Base-by-base conservation (phyloP, 2,888 invertebrate species). In the Acrobasis consociella region DNA sequence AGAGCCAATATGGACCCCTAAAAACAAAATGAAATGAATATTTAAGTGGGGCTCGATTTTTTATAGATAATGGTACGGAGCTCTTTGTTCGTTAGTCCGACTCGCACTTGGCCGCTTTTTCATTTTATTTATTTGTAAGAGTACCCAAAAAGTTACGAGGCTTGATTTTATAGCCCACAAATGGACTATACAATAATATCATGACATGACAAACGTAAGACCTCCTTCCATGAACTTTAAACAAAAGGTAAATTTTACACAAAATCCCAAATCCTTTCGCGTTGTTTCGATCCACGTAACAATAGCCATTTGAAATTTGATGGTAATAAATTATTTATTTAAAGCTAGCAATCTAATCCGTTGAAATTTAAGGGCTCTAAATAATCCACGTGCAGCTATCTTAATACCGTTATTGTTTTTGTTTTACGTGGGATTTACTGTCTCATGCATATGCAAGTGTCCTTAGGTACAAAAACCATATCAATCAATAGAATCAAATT, bases 401-500 rank as follows among this genome's bases (percentile, higher is more conserved):
- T 60, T 60, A 60, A 60, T 60, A 46, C 60, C 42, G 9, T 52
- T 60, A 60, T 60, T 60, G 60, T 60, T 60, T 53, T 52, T 22
- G 60, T 53, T 60, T 42, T 60, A 39, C 53, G 52, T 46, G 31
- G 46, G 60, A 60, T 60, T 53, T 53, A 60, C 46, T 53, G 52
- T 53, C 10, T n/a, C 46, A n/a, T 31, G 8, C 2, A 31, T 31
- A 31, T 31, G 31, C 7, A 31, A 31, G 5, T 31, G 31, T 5
- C 1, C 22, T 22, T 3, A 22, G 22, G 22, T 22, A 22, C 22
- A 22, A 3, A 22, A 22, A 22, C 3, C 2, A 3, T 22, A 42
- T 31, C 7, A 31, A 31, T 31, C 31, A 31, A 31, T 31, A 7
- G 31, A 31, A 31, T 31, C 7, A 31, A 31, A 31, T 31, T 22